Percentiles rank a stretch among this genome's conserved stretches.
These are phyloP conservation scores for Mellilla xanthometata DNA, from an alignment of 2,888 invertebrate species.

Conservation along the genomic window DNA sequence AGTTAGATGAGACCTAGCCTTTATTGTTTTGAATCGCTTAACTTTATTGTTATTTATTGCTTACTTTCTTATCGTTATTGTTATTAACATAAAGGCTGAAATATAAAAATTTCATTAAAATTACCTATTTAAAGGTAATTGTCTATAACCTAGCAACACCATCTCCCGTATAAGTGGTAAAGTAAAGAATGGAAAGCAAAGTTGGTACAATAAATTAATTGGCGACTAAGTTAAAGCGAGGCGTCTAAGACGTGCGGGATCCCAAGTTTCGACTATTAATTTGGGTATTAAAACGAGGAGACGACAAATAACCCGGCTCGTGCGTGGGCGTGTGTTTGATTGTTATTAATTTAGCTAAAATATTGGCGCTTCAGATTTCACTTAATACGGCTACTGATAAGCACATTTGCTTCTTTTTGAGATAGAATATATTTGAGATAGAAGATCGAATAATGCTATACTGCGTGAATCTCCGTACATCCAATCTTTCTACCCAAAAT, in stretches of 20 bases:
- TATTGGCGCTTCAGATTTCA: conserved; percentile 18
- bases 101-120: too few relatives aligned
- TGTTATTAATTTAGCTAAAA: conserved; percentile 33
- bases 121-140: conserved; percentile 1
- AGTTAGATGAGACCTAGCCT: too few relatives aligned
- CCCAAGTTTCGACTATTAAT: conserved; percentile 80
- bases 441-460: too few relatives aligned
- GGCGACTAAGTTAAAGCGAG: conserved; percentile 58
- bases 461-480: too few relatives aligned
- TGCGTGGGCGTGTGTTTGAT: conserved; percentile 44
- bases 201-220: conserved; percentile 79
- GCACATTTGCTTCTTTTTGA: not conserved
- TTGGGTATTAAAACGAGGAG: conserved; percentile 68
- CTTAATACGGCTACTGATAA: conserved; percentile 21
- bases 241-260: conserved; percentile 57
- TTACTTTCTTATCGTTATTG: too few relatives aligned
- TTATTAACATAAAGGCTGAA: too few relatives aligned
- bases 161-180: conserved; percentile 63
- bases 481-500: too few relatives aligned
- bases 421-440: too few relatives aligned
- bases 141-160: conserved; percentile 42
- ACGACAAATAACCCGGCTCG: conserved; percentile 65
- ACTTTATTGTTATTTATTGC: too few relatives aligned
- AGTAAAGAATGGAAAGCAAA: conserved; percentile 79
- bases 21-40: too few relatives aligned